Percentiles rank a stretch among this genome's conserved stretches.
phyloP scores from a whole-genome alignment of 2,113 vertebrate genomes.

The Gobio gobio region DNA sequence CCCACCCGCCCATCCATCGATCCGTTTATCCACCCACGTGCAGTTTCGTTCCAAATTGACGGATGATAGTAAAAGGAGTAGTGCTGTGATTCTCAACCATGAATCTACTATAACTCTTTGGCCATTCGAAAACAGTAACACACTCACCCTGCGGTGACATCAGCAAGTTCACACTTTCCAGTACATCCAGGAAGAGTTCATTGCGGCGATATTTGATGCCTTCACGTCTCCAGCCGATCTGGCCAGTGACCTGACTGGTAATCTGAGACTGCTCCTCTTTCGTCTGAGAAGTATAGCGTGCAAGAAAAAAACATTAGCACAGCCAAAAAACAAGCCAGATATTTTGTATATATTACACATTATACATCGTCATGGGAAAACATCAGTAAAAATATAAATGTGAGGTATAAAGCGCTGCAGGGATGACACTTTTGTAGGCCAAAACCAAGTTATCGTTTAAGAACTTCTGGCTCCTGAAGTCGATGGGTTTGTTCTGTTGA shows the following conservation, averaged over 20 bases:
- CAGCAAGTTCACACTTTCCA: slow-evolving; percentile 97
- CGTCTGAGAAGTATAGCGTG: slow-evolving; percentile 77
- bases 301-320: slow-evolving; percentile 58
- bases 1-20: no score
- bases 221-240: slow-evolving; percentile 98
- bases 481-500: no score
- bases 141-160: slow-evolving; percentile 95
- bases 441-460: no score
- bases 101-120: neutral
- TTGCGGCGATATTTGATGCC: slow-evolving; percentile 99
- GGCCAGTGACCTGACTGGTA: slow-evolving; percentile 99
- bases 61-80: neutral
- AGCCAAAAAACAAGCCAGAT: slow-evolving; percentile 50
- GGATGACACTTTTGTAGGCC: neutral
- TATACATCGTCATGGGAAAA: neutral
- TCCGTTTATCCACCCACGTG: neutral
- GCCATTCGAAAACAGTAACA: neutral
- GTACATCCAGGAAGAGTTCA: slow-evolving; percentile 96
- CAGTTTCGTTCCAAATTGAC: neutral
- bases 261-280: slow-evolving; percentile 99
- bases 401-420: slow-evolving; percentile 21
- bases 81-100: neutral
- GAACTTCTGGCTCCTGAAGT: no score
- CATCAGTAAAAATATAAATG: neutral
- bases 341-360: neutral